Base-by-base conservation (phyloP, 2,888 invertebrate species). In the Therioaphis trifolii region DNA sequence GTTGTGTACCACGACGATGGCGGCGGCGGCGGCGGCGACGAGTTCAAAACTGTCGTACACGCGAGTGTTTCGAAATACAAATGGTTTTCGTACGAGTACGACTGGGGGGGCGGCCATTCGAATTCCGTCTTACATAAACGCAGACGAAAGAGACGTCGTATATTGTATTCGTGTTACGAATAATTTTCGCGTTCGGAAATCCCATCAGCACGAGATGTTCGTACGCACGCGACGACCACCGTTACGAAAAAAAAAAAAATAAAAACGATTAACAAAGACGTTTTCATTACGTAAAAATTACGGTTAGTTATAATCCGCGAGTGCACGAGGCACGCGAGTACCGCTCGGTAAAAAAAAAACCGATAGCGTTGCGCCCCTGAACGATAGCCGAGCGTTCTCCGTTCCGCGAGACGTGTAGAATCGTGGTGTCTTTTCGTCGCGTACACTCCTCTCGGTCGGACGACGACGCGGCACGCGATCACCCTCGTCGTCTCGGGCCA, bases 81-180 rank as follows among this genome's bases (percentile, higher is more conserved):
- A 58, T 58, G 58, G 12, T 21, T 24, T 58, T 58, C 11, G 21
- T 21, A 55, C 18, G 21, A 55, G 21, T 21, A 21, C 55, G n/a
- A 49, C 9, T n/a, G 49, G 15, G 4, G 1, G 43, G 49, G n/a
- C n/a, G 18, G 5, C 18, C 18, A 9, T 49, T 49, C n/a, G 7
- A 55, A 49, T n/a, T 55, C 9, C n/a, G 21, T 24, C 58, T 58
- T 58, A 58, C 58, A 58, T 58, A 58, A 58, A 58, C 58, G 24
- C 58, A 21, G 21, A 58, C 24, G 58, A 58, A 11, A 24, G 21
- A 58, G 21, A 21, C 21, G 58, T 9, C n/a, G 11, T 9, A 21
- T 55, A n/a, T 55, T 21, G n/a, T 55, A 21, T n/a, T 21, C 55
- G 55, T 21, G 21, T 24, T 3, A 11, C n/a, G 24, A 21, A 24